Percentiles rank a stretch among this genome's conserved stretches.
Evolutionary conservation across 2,113 vertebrate genomes (phyloP).

Genomic region (Cricetomys ansorgei): DNA sequence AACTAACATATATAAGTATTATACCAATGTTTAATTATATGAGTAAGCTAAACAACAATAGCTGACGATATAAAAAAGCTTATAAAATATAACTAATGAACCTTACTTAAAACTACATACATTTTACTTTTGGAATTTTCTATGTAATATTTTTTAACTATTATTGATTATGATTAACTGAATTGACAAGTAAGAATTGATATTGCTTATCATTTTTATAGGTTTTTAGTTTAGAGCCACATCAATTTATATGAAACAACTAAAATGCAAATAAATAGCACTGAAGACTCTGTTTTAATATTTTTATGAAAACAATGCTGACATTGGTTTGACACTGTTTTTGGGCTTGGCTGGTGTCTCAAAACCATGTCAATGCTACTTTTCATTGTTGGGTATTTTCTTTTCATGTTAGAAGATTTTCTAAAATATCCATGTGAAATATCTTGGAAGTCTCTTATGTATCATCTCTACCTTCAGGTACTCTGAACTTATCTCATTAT

Average conservation of each 20-base stretch:
- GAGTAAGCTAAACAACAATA: background rate
- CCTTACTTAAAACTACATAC: background rate
- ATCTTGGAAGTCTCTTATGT: background rate
- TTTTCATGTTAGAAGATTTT: constrained; percentile 66
- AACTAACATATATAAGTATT: background rate
- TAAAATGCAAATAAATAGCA: constrained; percentile 59
- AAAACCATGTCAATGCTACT: constrained; percentile 62
- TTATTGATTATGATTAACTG: background rate
- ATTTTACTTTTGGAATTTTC: background rate
- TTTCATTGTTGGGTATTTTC: constrained; percentile 55
- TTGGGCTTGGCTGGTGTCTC: constrained; percentile 48
- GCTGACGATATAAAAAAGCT: background rate
- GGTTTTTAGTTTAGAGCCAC: constrained; percentile 65
- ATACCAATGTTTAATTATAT: background rate
- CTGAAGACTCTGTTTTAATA: constrained; percentile 61
- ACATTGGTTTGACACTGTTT: no score
- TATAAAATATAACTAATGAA: background rate
- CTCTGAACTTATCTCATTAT: background rate
- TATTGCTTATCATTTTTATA: background rate
- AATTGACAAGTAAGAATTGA: background rate
- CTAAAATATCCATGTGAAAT: background rate
- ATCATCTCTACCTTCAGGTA: background rate
- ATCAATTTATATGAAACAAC: constrained; percentile 69
- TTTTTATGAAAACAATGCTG: constrained; percentile 72
- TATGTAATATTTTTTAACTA: background rate